phyloP scores from a whole-genome alignment of 2,113 vertebrate genomes.

The Uria aalge region DNA sequence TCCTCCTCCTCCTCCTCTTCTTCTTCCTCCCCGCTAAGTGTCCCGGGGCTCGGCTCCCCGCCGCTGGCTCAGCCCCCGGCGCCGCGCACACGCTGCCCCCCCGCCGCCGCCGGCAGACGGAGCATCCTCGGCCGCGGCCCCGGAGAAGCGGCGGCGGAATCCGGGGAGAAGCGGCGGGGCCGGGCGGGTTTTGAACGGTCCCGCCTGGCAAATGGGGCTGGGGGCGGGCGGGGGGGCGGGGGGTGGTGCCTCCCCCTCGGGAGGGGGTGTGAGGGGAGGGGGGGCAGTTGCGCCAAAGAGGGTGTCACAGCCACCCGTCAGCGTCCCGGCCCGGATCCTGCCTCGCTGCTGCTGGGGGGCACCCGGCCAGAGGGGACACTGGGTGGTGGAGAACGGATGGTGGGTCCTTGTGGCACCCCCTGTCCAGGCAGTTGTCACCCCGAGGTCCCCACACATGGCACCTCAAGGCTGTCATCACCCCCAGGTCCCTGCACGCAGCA shows the following conservation, averaged over 20 bases:
- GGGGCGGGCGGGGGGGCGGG: not conserved
- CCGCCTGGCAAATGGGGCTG: not conserved
- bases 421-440: fast-evolving
- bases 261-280: not conserved
- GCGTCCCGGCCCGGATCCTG: not conserved
- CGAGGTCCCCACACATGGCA: too few relatives aligned
- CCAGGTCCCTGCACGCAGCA: fast-evolving
- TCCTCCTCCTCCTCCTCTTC: not conserved
- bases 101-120: not conserved
- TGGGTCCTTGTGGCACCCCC: not conserved
- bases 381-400: not conserved
- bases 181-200: not conserved
- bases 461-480: not conserved
- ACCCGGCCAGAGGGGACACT: not conserved
- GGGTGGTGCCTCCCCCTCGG: not conserved
- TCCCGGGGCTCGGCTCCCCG: not conserved
- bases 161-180: not conserved
- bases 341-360: not conserved
- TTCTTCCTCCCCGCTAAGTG: not conserved
- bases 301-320: not conserved
- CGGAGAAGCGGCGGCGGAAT: not conserved
- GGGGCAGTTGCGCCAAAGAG: not conserved
- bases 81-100: not conserved
- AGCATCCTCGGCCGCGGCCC: not conserved
- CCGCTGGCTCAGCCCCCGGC: not conserved